Evolutionary conservation across 2,888 invertebrate species (phyloP), one percentile per base, ranked within the genome.

Genomic region (Exephanes ischioxanthus): DNA sequence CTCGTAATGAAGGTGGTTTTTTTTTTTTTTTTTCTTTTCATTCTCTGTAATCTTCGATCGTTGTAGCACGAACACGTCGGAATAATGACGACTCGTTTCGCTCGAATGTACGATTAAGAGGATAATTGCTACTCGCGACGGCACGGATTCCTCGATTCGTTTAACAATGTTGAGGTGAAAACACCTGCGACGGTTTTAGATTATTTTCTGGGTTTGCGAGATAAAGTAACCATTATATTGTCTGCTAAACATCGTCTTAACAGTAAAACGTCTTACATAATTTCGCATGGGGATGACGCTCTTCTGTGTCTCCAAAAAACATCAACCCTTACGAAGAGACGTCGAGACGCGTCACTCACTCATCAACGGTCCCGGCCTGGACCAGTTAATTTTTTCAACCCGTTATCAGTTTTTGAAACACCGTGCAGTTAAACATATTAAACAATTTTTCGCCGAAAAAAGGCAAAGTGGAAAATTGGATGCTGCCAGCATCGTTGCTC

Each of bases 21-120:
- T 58, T 11, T 22, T 78, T 26, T 30, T 26, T 58, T 11, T 22
- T 58, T 14, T 58, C 3, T 26, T 14, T 26, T 53, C 53, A n/a
- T 81, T 85, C 61, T 66, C 45, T 11, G 75, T 82, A 71, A 85
- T 82, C 82, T 79, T 67, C 58, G 79, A 85, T 79, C 85, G 66
- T 68, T 72, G 61, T 33, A 45, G 51, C 72, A 67, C 45, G 45
- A 48, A 48, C 45, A 48, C 45, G 45, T 48, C 16, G 45, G 45
- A 14, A 48, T 48, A 72, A 78, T 83, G 83, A 78, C 71, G 78
- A 67, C 67, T 72, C 78, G 72, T 37, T 67, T 66, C 48, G 33
- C 48, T 5, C 70, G 22, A 48, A 53, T n/a, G 58, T 72, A 19
- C 78, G 78, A 72, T 83, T 19, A 55, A 48, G 22, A 71, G 41